Base-by-base conservation (phyloP, 2,113 vertebrate genomes). In the Typhlomys cinereus region DNA sequence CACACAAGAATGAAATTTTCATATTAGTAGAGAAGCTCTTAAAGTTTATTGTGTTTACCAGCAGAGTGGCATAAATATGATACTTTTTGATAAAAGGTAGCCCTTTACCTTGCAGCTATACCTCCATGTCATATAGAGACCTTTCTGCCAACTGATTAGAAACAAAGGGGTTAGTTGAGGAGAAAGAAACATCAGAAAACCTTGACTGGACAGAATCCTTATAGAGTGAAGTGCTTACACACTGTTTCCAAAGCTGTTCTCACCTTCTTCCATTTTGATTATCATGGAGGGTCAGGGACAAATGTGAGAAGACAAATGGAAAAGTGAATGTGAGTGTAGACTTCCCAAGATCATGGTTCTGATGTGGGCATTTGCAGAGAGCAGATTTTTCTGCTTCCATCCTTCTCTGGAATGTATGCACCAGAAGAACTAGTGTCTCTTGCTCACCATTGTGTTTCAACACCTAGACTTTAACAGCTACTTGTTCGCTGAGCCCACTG, bases 1-100 rank as follows among this genome's bases (percentile, higher is more conserved):
- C n/a, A 84, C 88, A 94, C 73, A 36, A 4, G 83, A 61, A 52
- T 67, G 52, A 64, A 87, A 14, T 23, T n/a, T n/a, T n/a, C n/a
- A n/a, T n/a, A n/a, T n/a, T n/a, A n/a, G n/a, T n/a, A 79, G 36
- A 85, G 10, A 69, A 39, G 39, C 6, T 69, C 20, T 23, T 69
- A 8, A 41, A 87, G 52, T 17, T n/a, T n/a, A n/a, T n/a, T n/a
- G n/a, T n/a, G n/a, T n/a, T n/a, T n/a, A n/a, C n/a, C n/a, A n/a
- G n/a, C n/a, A n/a, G 52, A 66, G n/a, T 29, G 2, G 36, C 70
- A 25, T 39, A 73, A 44, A 36, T 46, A 44, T 39, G 39, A 15
- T 69, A 18, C 21, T 78, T 48, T 73, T 83, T 34, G 52, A 54
- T 74, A 69, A 90, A 48, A 74, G 7, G 34, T 2, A 84, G 21